phyloP scores from a whole-genome alignment of 2,797 vertebrate species.

The Tangara arthus region DNA sequence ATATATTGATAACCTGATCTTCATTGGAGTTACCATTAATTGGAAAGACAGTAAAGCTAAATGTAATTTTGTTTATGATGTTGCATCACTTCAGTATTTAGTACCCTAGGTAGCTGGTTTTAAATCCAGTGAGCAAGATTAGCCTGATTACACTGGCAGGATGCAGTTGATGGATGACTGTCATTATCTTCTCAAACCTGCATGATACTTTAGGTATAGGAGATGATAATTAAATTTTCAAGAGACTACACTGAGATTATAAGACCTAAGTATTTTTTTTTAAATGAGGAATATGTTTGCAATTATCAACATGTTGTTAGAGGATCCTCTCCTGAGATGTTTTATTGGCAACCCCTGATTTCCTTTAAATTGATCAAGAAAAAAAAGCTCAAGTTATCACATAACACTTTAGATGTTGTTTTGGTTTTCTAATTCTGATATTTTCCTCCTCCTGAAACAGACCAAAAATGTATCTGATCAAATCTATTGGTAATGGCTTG shows the following conservation, averaged over 20 bases:
- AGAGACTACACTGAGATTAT: constrained; percentile 68
- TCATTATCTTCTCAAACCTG: constrained; percentile 80
- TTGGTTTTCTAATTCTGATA: constrained; percentile 36
- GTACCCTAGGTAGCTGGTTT: constrained; percentile 59
- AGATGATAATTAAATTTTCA: constrained; percentile 79
- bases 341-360: constrained; percentile 57
- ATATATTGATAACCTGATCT: constrained; percentile 1
- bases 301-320: constrained; percentile 76
- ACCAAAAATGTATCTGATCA: constrained; percentile 65
- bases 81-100: constrained; percentile 50
- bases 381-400: constrained; percentile 45
- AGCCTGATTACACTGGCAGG: constrained; percentile 75
- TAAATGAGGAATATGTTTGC: constrained; percentile 49
- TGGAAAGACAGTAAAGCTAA: constrained; percentile 28
- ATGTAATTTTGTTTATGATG: constrained; percentile 44
- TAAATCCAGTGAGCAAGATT: constrained; percentile 74
- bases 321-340: constrained; percentile 70
- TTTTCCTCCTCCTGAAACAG: neutral
- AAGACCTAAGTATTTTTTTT: constrained; percentile 66
- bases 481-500: constrained; percentile 69
- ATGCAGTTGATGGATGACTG: constrained; percentile 80
- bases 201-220: constrained; percentile 74
- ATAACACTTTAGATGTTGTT: constrained; percentile 49
- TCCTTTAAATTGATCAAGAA: constrained; percentile 59
- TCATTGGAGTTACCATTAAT: constrained; percentile 13